Percentiles rank a stretch among this genome's conserved stretches.
phyloP scores from a whole-genome alignment of 1,140 invertebrate genomes.

The Scaptomyza pallida region DNA sequence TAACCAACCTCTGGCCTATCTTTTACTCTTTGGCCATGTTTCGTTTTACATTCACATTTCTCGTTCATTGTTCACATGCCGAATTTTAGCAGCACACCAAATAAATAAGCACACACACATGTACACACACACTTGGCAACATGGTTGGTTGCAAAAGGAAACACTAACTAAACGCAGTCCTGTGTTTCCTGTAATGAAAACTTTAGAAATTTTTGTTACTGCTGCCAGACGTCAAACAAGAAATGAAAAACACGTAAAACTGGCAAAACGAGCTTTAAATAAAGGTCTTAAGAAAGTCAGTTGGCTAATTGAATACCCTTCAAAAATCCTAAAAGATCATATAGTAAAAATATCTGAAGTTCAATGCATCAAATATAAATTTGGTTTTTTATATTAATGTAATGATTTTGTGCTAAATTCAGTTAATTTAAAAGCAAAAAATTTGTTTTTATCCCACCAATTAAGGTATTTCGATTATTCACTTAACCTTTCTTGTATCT shows the following conservation, averaged over 20 bases:
- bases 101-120: constrained; percentile 67
- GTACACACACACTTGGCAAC: background rate
- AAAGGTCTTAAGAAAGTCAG: background rate
- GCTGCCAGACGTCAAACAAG: constrained; percentile 31
- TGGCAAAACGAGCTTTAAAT: constrained; percentile 6
- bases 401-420: no score
- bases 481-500: no score
- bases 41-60: constrained; percentile 38
- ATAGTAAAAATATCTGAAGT: no score
- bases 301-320: constrained; percentile 7
- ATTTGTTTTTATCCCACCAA: no score
- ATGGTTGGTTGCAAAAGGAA: constrained; percentile 50
- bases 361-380: no score
- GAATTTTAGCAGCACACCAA: constrained; percentile 73
- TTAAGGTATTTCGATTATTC: no score
- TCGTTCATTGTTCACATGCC: constrained; percentile 72
- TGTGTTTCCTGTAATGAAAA: constrained; percentile 78
- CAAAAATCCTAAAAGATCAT: no score
- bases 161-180: constrained; percentile 73
- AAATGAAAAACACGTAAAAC: constrained; percentile 21
- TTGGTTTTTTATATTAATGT: no score
- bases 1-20: background rate
- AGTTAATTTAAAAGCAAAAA: no score
- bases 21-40: constrained; percentile 6
- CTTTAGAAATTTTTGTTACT: constrained; percentile 50